These are phyloP conservation scores for Craterocephalus amniculus DNA, from an alignment of 2,797 vertebrate genomes.

Conservation along the genomic window DNA sequence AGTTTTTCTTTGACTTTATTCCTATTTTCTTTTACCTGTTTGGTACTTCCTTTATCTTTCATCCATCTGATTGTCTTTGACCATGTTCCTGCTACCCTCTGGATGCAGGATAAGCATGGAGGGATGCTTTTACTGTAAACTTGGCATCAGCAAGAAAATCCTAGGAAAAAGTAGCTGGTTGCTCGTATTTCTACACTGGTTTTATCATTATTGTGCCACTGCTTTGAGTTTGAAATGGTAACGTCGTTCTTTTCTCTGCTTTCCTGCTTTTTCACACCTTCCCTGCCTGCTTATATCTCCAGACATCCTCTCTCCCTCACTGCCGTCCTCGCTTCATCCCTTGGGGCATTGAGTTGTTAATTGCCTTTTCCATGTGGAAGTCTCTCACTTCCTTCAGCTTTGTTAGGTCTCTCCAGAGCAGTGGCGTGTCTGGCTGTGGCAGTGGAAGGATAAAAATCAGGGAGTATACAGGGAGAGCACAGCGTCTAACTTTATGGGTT, in stretches of 20 bases:
- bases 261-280: conserved; percentile 25
- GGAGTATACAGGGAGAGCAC: conserved; percentile 29
- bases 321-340: conserved; percentile 54
- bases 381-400: conserved; percentile 71
- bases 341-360: conserved; percentile 75
- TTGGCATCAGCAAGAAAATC: conserved; percentile 33
- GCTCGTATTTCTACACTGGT: conserved; percentile 25
- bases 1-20: conserved; percentile 49
- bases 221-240: conserved; percentile 53
- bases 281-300: conserved; percentile 46
- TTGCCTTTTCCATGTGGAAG: conserved; percentile 79
- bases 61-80: conserved; percentile 40
- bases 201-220: conserved; percentile 18
- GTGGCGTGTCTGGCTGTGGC: conserved; percentile 49
- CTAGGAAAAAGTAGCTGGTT: conserved; percentile 38
- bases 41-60: conserved; percentile 53
- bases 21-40: conserved; percentile 16
- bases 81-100: conserved; percentile 23
- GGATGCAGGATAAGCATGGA: conserved; percentile 18
- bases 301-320: conserved; percentile 39
- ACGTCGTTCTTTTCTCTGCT: conserved; percentile 14
- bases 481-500: conserved; percentile 41
- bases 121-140: conserved; percentile 23
- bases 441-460: conserved; percentile 63
- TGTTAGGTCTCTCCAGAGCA: conserved; percentile 66